Evolutionary conservation across 2,888 invertebrate species (phyloP).

Genomic region (Aporophyla lueneburgensis): DNA sequence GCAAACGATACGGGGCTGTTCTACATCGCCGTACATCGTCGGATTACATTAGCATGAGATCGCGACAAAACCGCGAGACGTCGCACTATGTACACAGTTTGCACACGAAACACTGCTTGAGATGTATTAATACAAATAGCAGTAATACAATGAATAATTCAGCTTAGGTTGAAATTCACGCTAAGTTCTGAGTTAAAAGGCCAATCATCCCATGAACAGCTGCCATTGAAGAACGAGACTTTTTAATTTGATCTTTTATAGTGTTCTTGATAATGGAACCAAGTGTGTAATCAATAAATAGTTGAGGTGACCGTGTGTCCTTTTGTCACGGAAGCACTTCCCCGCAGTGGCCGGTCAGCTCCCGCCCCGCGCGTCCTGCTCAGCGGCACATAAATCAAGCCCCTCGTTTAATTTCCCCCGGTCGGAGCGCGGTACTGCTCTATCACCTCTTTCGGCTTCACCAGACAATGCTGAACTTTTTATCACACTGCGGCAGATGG

Average conservation of each 20-base stretch:
- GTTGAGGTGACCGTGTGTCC: not conserved
- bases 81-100: slow-evolving; percentile 23
- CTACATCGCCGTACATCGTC: not conserved
- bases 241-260: slow-evolving; percentile 1
- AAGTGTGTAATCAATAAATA: not conserved
- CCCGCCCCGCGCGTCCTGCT: not conserved
- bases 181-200: not conserved
- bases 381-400: slow-evolving; percentile 20
- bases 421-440: slow-evolving; percentile 12
- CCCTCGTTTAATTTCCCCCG: slow-evolving; percentile 25
- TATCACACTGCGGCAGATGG: slow-evolving; percentile 20
- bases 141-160: slow-evolving; percentile 27
- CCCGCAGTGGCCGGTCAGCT: not conserved
- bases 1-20: slow-evolving; percentile 14
- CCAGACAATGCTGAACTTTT: slow-evolving; percentile 17
- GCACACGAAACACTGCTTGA: slow-evolving; percentile 28
- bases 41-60: slow-evolving; percentile 48
- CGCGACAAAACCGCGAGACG: slow-evolving; percentile 27
- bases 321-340: not conserved
- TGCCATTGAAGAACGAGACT: not conserved
- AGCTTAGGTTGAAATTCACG: not conserved
- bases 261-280: not conserved
- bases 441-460: slow-evolving; percentile 32
- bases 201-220: not conserved
- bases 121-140: slow-evolving; percentile 14